Base-by-base conservation (phyloP, 2,797 vertebrate species). In the Pempheris klunzingeri region DNA sequence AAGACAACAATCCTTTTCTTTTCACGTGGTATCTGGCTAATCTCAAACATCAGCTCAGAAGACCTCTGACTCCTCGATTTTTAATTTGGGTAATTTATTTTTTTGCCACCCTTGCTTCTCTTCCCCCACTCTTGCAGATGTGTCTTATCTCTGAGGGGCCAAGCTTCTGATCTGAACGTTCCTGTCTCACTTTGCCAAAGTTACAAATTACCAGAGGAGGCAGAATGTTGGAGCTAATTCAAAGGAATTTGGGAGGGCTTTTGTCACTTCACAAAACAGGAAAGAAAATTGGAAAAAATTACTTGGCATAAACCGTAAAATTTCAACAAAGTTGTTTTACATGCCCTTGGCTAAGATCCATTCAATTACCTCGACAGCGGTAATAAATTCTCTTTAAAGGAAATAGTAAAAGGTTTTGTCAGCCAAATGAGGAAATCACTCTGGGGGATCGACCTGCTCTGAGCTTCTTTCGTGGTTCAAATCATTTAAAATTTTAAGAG, bases 11-110 rank as follows among this genome's bases (percentile, higher is more conserved):
- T 77, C 36, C 76, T 76, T 84, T 82, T 90, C 81, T 88, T 82
- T 77, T 83, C 67, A 47, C 59, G 71, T 39, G 55, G 85, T 81
- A 74, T 92, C 92, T 94, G 93, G 92, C 63, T 91, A 87, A 88
- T 91, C 75, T 94, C 93, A 91, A 69, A 61, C 76, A 74, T 89
- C 87, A 84, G 32, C 83, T 90, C 80, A 55, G 75, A 80, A 72
- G 86, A 87, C 80, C 71, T 87, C 76, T 85, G 83, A 87, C 86
- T 90, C 83, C 83, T 78, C 49, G 50, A 77, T 91, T 88, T 90
- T 90, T 79, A 72, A 81, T 86, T 82, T 72, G 55, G 47, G 61
- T 74, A 71, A 75, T 90, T 88, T 74, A 52, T 74, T 57, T 81
- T 88, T 87, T 81, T 84, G 71, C 77, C 82, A 89, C 82, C 66